A percentile compares a stretch with the other conserved stretches of the same genome.
Evolutionary conservation across 2,888 invertebrate genomes (phyloP).

Genomic region (Eubasilissa splendida): DNA sequence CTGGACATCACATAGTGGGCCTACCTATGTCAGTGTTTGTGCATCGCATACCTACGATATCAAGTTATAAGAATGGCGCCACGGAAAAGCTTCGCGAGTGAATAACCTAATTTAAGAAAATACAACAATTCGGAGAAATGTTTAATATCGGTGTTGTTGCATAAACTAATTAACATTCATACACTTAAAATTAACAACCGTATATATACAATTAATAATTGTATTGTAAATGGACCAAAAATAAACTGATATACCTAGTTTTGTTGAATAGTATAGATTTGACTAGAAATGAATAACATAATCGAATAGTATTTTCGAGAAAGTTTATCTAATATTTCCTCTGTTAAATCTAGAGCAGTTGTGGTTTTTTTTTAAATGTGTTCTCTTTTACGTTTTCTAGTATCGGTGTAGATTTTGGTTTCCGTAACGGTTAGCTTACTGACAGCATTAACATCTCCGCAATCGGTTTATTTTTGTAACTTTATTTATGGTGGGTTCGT

Average conservation of each 20-base stretch:
- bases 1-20: neutral
- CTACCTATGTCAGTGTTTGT: neutral
- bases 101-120: neutral
- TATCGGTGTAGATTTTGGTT: neutral
- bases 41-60: neutral
- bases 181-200: too few relatives aligned
- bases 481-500: slow-evolving; percentile 58
- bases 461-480: slow-evolving; percentile 56
- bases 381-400: neutral
- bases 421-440: slow-evolving; percentile 19
- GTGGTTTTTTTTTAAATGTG: neutral
- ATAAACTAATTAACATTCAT: too few relatives aligned
- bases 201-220: too few relatives aligned
- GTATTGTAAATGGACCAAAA: too few relatives aligned
- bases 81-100: neutral
- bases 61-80: neutral
- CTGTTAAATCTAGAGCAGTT: too few relatives aligned
- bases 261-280: too few relatives aligned
- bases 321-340: too few relatives aligned
- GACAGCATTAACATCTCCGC: slow-evolving; percentile 51
- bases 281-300: too few relatives aligned
- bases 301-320: too few relatives aligned
- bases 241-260: too few relatives aligned
- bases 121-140: too few relatives aligned
- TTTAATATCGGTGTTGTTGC: too few relatives aligned